Percentiles rank a stretch among this genome's conserved stretches.
Conservation (phyloP, 37 sponge, comb jelly and placozoan species). For the Eunapius fragilis region DNA sequence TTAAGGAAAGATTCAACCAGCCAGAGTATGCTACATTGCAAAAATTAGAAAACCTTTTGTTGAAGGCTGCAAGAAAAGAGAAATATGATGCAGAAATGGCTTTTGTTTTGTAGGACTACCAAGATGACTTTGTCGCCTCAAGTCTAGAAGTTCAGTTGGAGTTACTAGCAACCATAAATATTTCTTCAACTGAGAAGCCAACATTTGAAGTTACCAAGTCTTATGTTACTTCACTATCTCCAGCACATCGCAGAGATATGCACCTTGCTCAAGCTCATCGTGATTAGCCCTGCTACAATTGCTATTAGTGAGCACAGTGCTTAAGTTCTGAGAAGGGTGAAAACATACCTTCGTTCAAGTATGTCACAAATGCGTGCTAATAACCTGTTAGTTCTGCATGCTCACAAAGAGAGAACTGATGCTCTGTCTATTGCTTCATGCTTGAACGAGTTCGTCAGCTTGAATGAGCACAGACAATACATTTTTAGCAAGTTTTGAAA, state of each 20-base stretch:
- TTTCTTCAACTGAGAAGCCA: not conserved
- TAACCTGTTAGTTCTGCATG: not conserved
- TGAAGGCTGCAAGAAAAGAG: constrained; percentile 30
- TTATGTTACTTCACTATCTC: too few relatives aligned
- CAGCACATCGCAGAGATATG: too few relatives aligned
- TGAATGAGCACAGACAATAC: not conserved
- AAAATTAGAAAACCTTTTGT: constrained; percentile 30
- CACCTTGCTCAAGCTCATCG: not conserved
- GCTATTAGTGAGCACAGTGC: not conserved
- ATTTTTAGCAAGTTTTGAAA: constrained; percentile 15
- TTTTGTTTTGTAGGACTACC: not conserved
- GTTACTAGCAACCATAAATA: not conserved
- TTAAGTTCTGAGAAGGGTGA: not conserved
- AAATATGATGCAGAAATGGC: not conserved
- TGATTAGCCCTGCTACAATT: not conserved
- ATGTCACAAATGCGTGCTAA: not conserved
- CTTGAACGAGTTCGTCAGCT: constrained; percentile 3
- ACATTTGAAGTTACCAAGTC: too few relatives aligned
- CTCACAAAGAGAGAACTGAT: constrained; percentile 10
- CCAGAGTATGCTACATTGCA: too few relatives aligned
- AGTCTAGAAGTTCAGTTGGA: too few relatives aligned
- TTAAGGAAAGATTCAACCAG: too few relatives aligned
- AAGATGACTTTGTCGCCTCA: too few relatives aligned
- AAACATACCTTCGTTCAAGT: not conserved
- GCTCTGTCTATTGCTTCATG: not conserved